Conservation (phyloP, 2,888 invertebrate genomes). For the Neuroscelio doddi region DNA sequence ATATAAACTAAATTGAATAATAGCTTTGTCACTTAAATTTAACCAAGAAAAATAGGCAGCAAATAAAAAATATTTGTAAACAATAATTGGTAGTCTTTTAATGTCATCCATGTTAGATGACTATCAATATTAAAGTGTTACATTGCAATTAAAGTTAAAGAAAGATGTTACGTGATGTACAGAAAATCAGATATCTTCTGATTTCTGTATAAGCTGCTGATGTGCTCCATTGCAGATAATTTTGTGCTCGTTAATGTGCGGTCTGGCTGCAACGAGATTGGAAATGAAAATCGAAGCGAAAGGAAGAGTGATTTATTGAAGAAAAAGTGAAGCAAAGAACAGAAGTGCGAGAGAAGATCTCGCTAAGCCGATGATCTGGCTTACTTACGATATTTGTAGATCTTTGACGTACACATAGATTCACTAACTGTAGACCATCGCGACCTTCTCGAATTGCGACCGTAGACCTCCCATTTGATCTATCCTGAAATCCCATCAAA, state of each 20-base stretch:
- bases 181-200: too few relatives aligned
- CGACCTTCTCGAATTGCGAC: constrained; percentile 58
- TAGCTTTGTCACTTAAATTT: too few relatives aligned
- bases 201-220: too few relatives aligned
- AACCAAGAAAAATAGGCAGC: too few relatives aligned
- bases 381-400: constrained; percentile 66
- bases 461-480: constrained; percentile 61
- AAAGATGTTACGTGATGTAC: too few relatives aligned
- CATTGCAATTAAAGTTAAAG: too few relatives aligned
- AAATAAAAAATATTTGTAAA: too few relatives aligned
- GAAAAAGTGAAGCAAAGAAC: constrained; percentile 16
- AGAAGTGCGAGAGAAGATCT: constrained; percentile 26
- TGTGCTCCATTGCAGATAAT: neutral
- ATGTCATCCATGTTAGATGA: too few relatives aligned
- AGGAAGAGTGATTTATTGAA: constrained; percentile 19
- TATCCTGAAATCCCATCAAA: constrained; percentile 66
- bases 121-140: too few relatives aligned
- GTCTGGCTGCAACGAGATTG: constrained; percentile 21
- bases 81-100: too few relatives aligned
- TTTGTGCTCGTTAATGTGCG: constrained; percentile 8
- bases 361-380: constrained; percentile 39
- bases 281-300: constrained; percentile 29
- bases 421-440: constrained; percentile 65
- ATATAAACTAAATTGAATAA: too few relatives aligned
- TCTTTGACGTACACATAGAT: constrained; percentile 64